phyloP scores from a whole-genome alignment of 2,888 invertebrate species.

The Pseudanteris insignis region DNA sequence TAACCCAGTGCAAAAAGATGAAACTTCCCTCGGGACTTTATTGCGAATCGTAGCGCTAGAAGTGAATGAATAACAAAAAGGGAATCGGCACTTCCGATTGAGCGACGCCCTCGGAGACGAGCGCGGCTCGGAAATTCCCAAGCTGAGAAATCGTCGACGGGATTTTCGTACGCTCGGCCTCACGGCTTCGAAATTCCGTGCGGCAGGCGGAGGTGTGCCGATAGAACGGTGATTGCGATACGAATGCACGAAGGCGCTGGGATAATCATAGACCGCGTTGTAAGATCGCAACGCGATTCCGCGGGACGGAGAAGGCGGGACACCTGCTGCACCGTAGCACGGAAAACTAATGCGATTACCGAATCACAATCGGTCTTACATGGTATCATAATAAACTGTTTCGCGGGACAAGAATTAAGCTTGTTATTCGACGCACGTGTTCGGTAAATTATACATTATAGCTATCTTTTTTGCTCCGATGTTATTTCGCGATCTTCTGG shows the following conservation, averaged over 20 bases:
- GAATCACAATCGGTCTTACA: constrained; percentile 16
- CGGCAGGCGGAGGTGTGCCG: no score
- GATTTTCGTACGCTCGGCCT: no score
- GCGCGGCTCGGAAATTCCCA: no score
- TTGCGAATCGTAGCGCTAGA: no score
- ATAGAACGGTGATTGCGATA: constrained; percentile 4
- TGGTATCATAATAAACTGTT: constrained; percentile 22
- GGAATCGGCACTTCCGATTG: no score
- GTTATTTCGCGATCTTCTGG: constrained; percentile 50
- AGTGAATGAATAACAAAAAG: no score
- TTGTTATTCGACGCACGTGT: constrained; percentile 41
- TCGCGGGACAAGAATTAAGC: constrained; percentile 8
- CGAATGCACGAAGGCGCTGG: background rate
- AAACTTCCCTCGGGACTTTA: no score
- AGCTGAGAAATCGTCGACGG: no score
- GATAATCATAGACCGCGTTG: background rate
- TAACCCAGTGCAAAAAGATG: no score
- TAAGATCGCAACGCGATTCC: background rate
- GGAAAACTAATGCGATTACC: constrained; percentile 16
- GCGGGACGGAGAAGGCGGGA: background rate
- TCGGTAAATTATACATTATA: constrained; percentile 48
- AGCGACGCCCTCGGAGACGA: no score
- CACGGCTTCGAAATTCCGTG: no score
- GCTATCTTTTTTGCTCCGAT: constrained; percentile 18
- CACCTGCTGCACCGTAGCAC: constrained; percentile 6